Percentiles rank a stretch among this genome's conserved stretches.
Evolutionary conservation across 2,797 vertebrate species (phyloP).

Genomic region (Poeciliopsis presidionis): DNA sequence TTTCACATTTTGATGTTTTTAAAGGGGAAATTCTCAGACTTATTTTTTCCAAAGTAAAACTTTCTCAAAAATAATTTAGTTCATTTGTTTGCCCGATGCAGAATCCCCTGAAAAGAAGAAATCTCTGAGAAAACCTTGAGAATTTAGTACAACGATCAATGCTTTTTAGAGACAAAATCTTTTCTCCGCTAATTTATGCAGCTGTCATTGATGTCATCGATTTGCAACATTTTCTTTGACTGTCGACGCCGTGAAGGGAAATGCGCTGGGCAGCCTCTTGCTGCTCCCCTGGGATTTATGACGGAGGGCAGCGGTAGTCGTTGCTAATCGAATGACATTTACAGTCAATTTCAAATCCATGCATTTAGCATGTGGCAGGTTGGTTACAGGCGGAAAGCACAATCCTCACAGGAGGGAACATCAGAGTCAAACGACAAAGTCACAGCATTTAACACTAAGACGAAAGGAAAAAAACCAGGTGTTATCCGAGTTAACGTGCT

Average conservation of each 20-base stretch:
- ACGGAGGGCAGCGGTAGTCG: neutral
- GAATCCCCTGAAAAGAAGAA: neutral
- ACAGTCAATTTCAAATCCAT: neutral
- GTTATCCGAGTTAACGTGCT: neutral
- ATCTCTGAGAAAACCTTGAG: neutral
- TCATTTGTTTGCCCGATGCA: neutral
- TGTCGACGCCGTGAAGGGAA: neutral
- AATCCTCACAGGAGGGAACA: neutral
- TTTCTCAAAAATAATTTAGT: neutral
- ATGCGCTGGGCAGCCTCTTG: neutral
- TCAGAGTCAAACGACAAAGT: neutral
- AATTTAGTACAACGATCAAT: neutral
- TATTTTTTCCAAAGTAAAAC: neutral
- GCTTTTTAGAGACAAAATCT: neutral
- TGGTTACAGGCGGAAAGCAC: neutral
- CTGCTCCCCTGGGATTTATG: neutral
- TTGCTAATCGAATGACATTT: neutral
- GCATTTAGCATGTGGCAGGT: neutral
- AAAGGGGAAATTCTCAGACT: neutral
- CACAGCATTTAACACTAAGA: neutral
- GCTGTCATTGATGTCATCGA: neutral
- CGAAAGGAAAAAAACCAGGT: neutral
- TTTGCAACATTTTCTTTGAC: neutral
- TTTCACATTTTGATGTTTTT: neutral
- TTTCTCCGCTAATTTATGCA: neutral